Evolutionary conservation across 2,797 vertebrate species (phyloP).

Genomic region (Sparus aurata): DNA sequence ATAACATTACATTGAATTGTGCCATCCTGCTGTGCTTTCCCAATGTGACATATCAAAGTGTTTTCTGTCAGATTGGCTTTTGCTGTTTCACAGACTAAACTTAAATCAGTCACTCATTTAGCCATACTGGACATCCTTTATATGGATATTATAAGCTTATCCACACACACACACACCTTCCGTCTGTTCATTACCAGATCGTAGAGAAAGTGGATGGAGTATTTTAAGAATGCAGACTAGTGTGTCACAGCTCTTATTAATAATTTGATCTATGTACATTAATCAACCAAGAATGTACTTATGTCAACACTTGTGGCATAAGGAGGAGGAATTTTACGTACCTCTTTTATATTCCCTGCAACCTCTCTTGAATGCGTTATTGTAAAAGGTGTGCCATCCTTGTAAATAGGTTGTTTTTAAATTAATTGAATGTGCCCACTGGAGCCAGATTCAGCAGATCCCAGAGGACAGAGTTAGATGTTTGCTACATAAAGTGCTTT

Average conservation of each 20-base stretch:
- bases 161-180: not conserved
- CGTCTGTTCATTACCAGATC: not conserved
- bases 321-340: not conserved
- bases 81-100: not conserved
- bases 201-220: not conserved
- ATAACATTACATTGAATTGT: not conserved
- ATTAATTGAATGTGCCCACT: not conserved
- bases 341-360: not conserved
- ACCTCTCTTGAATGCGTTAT: not conserved
- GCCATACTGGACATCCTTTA: not conserved
- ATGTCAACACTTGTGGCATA: no score
- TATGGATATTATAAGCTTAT: not conserved
- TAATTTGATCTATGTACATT: constrained; percentile 12
- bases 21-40: not conserved
- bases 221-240: not conserved
- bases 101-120: not conserved
- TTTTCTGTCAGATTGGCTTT: not conserved
- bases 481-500: not conserved
- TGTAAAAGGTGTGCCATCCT: not conserved
- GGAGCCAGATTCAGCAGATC: not conserved
- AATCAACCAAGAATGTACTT: not conserved
- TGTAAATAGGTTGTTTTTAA: not conserved
- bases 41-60: not conserved
- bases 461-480: not conserved
- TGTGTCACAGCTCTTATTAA: not conserved